Evolutionary conservation across 92 coral and sea anemone species (phyloP), one percentile per base, ranked within the genome.

Genomic region (Porites divaricata): DNA sequence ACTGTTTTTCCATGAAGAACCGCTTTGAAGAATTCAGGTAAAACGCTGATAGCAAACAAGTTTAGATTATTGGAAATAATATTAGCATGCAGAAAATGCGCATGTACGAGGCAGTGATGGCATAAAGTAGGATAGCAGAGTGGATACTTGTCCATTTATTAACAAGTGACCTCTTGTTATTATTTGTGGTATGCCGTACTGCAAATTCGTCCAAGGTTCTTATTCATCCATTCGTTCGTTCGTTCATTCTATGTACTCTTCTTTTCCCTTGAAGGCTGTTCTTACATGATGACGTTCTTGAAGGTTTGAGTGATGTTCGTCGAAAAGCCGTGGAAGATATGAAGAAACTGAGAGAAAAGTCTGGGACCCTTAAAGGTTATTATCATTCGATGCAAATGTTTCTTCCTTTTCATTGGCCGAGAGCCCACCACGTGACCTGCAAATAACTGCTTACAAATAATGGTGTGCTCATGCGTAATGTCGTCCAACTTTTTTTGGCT

Each of bases 1-100:
- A 95, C 76, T 96, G 98, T 84, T 96, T 96, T 72, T 91, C 93
- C 61, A 94, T 96, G 98, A 94, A 92, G 64, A 96, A 90, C 78
- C 91, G 88, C n/a, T 96, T 96, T 59, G 99, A 96, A 70, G 99
- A 96, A 86, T 96, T 96, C 90, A 87, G 99, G 99, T 96, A 67
- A 53, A 57, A 28, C 2, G 8, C 4, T 6, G 0, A 10, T 54
- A 25, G 14, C 12, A 54, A 54, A 54, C 14, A 54, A 54, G 59
- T 54, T n/a, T 54, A 15, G 45, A 35, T 35, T 35, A 35, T 35
- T 35, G 12, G 17, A 54, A 54, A 54, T 54, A 54, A 15, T 3
- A 35, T 35, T 0, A 35, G 45, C 45, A 35, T 54, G n/a, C n/a
- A n/a, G n/a, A n/a, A n/a, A 0, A 54, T 11, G 1, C 59, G 15